Evolutionary conservation across 2,888 invertebrate genomes (phyloP), one percentile per base, ranked within the genome.

Genomic region (Apodemia hepburni): DNA sequence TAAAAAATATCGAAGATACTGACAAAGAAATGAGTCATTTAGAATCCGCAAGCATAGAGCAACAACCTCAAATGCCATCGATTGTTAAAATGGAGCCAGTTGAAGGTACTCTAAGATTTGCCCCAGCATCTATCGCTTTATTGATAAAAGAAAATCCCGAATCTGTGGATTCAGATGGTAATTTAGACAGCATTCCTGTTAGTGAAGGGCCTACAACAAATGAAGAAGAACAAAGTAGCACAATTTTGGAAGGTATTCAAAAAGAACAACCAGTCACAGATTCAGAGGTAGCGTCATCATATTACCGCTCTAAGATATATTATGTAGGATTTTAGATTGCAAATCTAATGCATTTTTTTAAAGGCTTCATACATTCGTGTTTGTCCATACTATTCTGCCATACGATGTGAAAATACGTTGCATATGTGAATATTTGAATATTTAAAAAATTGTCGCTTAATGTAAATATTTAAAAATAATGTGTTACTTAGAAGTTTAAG

Each of bases 211-310:
- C 65, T 58, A 49, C 58, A 9, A 22, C n/a, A 15, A 58, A 47
- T 58, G 29, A 18, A 35, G 33, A 33, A 29, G 35, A 17, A 58
- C 29, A 58, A n/a, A 17, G 15, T 45, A 18, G 66, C 33, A n/a
- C 66, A 66, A 72, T 61, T 54, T 65, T 70, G 29, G 63, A 65
- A 61, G 61, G 42, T 18, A 60, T 70, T 65, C 38, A 58, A 57
- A 67, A 64, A 51, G 75, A 75, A 61, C 73, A 75, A 22, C 68
- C 42, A 4, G 42, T 70, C 49, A 61, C 75, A 15, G 90, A 90
- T 73, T 85, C 89, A 2, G 88, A 87, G 64, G 81, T 78, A 22
- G 85, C 89, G 15, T 86, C 90, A n/a, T 90, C 90, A 3, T 89
- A 78, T 68, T 89, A 85, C 63, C 82, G 80, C 68, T 82, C 88